Evolutionary conservation across 2,888 invertebrate species (phyloP), one percentile per base, ranked within the genome.

Genomic region (Periphyllus acericola): DNA sequence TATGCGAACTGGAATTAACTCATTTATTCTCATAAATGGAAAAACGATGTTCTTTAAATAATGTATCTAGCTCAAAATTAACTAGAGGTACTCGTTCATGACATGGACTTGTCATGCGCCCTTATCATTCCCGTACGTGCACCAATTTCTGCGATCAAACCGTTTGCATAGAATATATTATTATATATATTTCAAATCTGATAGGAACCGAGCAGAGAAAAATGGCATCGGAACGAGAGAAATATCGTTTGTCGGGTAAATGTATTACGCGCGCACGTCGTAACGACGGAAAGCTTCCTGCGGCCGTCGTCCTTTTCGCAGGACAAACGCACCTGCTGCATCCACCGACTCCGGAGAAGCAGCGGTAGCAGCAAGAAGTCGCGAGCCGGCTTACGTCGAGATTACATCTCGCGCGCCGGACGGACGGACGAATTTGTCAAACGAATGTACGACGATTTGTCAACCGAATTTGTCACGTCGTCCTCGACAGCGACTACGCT

Each of bases 351-450:
- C 17, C 32, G 36, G 68, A 32, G n/a, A 29, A 68, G 55, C 83
- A 52, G 55, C 72, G 9, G 34, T 3, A n/a, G 19, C 75, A 17
- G 32, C 36, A n/a, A 79, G 71, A 79, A 86, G 85, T 79, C 85
- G 79, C 52, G 74, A 72, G 46, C 34, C 36, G 71, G 85, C 71
- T 86, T 86, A 86, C 71, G 85, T n/a, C 21, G 36, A 52, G 85
- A 71, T 86, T 71, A 79, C 85, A 21, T 78, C 46, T 60, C 76
- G 46, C 29, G 68, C 40, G 55, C 32, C 71, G 71, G 85, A 71
- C 74, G 71, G 85, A 71, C 74, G 68, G 79, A 79, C 85, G 71
- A 52, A 71, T 79, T 79, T 71, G 85, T 86, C 85, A 55, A 34
- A 85, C 78, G 46, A 79, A 86, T 34, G 71, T 6, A 55, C 71